phyloP scores from a whole-genome alignment of 2,888 invertebrate genomes.

The Scaptomyza reducta region DNA sequence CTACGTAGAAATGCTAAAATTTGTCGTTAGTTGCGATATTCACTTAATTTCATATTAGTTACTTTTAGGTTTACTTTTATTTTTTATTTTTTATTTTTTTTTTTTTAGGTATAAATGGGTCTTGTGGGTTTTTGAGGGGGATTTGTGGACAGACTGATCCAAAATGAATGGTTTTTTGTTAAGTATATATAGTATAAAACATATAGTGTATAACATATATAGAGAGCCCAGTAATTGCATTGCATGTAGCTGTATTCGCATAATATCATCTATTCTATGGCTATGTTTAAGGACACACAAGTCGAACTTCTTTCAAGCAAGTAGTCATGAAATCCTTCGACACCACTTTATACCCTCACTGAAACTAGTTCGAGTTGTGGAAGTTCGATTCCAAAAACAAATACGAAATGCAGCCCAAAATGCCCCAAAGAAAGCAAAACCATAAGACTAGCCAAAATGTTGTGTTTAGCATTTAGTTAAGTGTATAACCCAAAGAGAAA shows the following conservation, averaged over 20 bases:
- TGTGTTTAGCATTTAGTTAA: slow-evolving; percentile 63
- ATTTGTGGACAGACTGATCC: slow-evolving; percentile 23
- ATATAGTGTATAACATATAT: slow-evolving; percentile 12
- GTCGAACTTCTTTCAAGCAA: not conserved
- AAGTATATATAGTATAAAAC: slow-evolving; percentile 14
- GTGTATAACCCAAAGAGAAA: not conserved
- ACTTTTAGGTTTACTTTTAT: not conserved
- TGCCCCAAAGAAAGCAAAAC: slow-evolving; percentile 51
- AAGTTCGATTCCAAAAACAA: slow-evolving; percentile 4
- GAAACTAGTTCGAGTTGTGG: not conserved
- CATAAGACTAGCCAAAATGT: slow-evolving; percentile 65
- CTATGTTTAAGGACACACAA: not conserved
- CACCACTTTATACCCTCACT: not conserved
- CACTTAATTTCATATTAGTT: not conserved
- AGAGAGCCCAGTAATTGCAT: slow-evolving; percentile 7
- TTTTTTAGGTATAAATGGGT: not conserved
- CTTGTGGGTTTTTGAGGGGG: not conserved
- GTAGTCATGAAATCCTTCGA: not conserved
- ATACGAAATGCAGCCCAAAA: slow-evolving; percentile 17
- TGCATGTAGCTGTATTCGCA: slow-evolving; percentile 1
- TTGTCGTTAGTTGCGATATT: slow-evolving; percentile 16
- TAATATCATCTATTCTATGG: slow-evolving; percentile 5
- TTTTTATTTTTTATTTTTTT: not conserved
- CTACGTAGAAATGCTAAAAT: not conserved
- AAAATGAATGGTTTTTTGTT: slow-evolving; percentile 14